Evolutionary conservation across 1,140 invertebrate species (phyloP), one percentile per base, ranked within the genome.

Genomic region (Melanaphis sacchari): DNA sequence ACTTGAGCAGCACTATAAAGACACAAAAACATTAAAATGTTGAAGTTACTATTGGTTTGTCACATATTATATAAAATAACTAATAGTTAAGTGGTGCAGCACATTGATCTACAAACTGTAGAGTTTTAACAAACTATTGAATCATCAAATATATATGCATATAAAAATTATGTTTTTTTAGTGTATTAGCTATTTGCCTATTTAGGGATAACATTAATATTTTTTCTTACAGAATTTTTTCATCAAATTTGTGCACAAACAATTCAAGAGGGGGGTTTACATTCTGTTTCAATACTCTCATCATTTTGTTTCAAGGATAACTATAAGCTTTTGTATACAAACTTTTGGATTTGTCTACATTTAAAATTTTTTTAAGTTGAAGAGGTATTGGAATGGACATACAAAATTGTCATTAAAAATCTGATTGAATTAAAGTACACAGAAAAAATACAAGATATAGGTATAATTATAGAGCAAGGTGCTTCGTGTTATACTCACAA

Each of bases 1-100:
- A 96, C 95, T 96, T 98, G 97, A 49, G 98, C 98, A 26, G 97
- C 96, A 94, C 98, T 98, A 96, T 94, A n/a, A n/a, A n/a, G 5
- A 54, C 22, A 89, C 18, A 87, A 21, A 87, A 87, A 40, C 4
- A 40, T 84, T 36, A 81, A 81, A 21, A 38, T 38, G 4, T 66
- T n/a, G n/a, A 66, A 66, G 31, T 66, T 66, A 66, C 4, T 66
- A 66, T 11, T 7, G 0, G 9, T 9, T 59, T 31, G 11, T 66
- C 31, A 11, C 11, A n/a, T 5, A 66, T 11, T 66, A 31, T 24
- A n/a, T 66, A 66, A n/a, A 66, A 66, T 66, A 59, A 31, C 8
- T 31, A 8, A 59, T 59, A 59, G 26, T 31, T 31, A 8, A 59
- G 54, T 66, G 9, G 43, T 46, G 43, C 43, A 46, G 43, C 8